phyloP scores from a whole-genome alignment of 2,888 invertebrate species.

The Ligdia adustata region DNA sequence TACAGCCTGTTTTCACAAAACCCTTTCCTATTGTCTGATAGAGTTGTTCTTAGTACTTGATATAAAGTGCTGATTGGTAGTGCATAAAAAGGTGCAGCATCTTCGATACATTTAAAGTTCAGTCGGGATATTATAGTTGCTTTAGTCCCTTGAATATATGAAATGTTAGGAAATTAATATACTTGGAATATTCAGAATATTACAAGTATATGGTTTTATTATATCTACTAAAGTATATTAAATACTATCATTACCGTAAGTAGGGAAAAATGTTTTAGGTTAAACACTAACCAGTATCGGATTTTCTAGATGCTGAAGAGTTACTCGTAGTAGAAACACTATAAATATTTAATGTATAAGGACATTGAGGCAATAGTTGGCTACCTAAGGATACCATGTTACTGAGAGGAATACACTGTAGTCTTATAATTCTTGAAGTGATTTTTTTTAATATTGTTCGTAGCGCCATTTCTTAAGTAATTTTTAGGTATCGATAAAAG shows the following conservation, averaged over 20 bases:
- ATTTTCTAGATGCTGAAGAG: constrained; percentile 1
- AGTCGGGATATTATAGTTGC: constrained; percentile 63
- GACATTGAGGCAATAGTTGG: neutral
- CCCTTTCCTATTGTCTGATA: constrained; percentile 65
- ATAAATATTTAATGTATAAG: constrained; percentile 1
- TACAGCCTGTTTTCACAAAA: constrained; percentile 82
- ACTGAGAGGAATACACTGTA: too few relatives aligned
- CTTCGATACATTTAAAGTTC: constrained; percentile 70
- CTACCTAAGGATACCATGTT: neutral
- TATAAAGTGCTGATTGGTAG: constrained; percentile 63
- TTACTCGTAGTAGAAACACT: constrained; percentile 5
- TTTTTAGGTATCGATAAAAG: too few relatives aligned
- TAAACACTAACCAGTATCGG: constrained; percentile 13
- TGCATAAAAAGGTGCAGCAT: constrained; percentile 80
- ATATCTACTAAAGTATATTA: too few relatives aligned
- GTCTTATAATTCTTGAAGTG: neutral
- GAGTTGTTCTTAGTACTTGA: constrained; percentile 58
- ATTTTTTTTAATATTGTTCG: neutral
- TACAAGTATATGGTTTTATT: too few relatives aligned
- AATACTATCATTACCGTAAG: too few relatives aligned
- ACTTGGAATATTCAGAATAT: too few relatives aligned
- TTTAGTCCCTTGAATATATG: constrained; percentile 55
- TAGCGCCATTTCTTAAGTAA: neutral
- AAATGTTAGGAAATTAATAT: constrained; percentile 5
- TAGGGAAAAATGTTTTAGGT: too few relatives aligned